Evolutionary conservation across 2,888 invertebrate species (phyloP).

Genomic region (Hemistola chrysoprasaria): DNA sequence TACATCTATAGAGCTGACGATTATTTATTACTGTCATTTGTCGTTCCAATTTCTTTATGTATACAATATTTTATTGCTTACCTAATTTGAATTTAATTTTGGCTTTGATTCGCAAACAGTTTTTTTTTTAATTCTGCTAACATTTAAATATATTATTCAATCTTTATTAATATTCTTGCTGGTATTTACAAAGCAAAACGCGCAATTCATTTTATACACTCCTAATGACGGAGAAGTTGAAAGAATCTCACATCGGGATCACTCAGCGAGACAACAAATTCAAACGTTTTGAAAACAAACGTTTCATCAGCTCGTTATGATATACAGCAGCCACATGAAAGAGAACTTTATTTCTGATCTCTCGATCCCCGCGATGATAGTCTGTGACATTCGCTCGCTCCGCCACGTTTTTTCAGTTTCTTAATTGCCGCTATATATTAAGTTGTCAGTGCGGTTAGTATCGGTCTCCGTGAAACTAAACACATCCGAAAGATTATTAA

Average conservation of each 20-base stretch:
- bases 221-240: constrained; percentile 6
- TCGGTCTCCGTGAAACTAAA: constrained; percentile 21
- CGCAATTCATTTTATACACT: constrained; percentile 5
- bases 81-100: too few relatives aligned
- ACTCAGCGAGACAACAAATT: constrained; percentile 18
- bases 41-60: constrained; percentile 5
- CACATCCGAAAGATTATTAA: constrained; percentile 29
- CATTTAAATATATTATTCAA: too few relatives aligned
- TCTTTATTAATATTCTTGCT: constrained; percentile 2
- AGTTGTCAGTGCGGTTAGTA: constrained; percentile 28
- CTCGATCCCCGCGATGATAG: constrained; percentile 59
- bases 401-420: constrained; percentile 56
- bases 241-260: constrained; percentile 19
- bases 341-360: constrained; percentile 54
- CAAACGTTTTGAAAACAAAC: constrained; percentile 18
- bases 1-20: constrained; percentile 50
- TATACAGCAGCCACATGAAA: constrained; percentile 30
- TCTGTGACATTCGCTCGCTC: constrained; percentile 52
- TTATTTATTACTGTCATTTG: constrained; percentile 5
- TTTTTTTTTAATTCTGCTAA: too few relatives aligned
- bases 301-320: constrained; percentile 46
- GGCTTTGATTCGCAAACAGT: too few relatives aligned
- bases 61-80: too few relatives aligned
- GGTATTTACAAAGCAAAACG: constrained; percentile 3
- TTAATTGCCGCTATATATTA: constrained; percentile 67